A percentile compares a stretch with the other conserved stretches of the same genome.
Conservation (phyloP, 2,113 vertebrate genomes). For the Melanostigma gelatinosum region DNA sequence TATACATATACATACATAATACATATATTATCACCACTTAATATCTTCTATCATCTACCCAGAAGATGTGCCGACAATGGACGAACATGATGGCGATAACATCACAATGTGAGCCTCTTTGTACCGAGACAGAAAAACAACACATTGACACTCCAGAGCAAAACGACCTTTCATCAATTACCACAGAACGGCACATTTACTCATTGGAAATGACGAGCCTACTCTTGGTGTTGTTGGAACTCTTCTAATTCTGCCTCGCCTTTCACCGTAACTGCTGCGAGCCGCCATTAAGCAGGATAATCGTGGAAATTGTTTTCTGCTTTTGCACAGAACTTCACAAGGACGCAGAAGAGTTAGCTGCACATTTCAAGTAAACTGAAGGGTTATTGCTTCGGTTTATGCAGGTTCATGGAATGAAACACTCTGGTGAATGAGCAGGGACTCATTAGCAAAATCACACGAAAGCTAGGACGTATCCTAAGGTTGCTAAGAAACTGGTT, state of each 20-base stretch:
- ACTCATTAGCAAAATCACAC: conserved; percentile 79
- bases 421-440: conserved; percentile 72
- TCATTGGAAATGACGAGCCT: conserved; percentile 40
- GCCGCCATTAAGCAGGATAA: conserved; percentile 59
- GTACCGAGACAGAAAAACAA: conserved; percentile 46
- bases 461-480: conserved; percentile 69
- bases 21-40: background rate
- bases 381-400: conserved; percentile 46
- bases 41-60: background rate
- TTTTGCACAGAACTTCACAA: conserved; percentile 21
- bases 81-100: background rate
- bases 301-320: conserved; percentile 50
- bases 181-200: conserved; percentile 34
- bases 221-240: conserved; percentile 57
- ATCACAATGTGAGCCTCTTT: background rate
- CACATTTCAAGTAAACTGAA: background rate
- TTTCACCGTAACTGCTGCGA: conserved; percentile 51
- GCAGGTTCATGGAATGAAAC: conserved; percentile 67
- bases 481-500: conserved; percentile 83
- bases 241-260: conserved; percentile 54
- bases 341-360: conserved; percentile 9
- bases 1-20: no score
- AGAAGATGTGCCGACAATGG: background rate
- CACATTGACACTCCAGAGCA: conserved; percentile 56
- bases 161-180: conserved; percentile 59